Evolutionary conservation across 2,888 invertebrate species (phyloP).

Genomic region (Trachelus tabidus): DNA sequence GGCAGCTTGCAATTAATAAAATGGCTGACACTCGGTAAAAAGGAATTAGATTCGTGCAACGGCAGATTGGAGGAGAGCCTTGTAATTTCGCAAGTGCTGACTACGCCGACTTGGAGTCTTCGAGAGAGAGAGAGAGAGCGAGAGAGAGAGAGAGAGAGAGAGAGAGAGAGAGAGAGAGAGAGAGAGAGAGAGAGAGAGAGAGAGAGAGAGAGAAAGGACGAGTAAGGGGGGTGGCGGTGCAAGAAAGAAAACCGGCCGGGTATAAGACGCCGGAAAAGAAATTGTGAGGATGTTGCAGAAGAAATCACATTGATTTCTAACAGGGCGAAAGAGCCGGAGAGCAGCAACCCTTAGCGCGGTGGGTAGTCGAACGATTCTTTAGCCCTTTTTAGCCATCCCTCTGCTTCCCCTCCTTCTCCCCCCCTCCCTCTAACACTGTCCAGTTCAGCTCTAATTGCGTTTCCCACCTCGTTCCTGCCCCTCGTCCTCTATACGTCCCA

Average conservation of each 20-base stretch:
- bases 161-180: neutral
- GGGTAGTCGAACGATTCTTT: slow-evolving; percentile 19
- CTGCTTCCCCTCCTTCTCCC: slow-evolving; percentile 9
- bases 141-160: neutral
- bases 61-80: slow-evolving; percentile 32
- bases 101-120: slow-evolving; percentile 17
- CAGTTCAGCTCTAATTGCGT: slow-evolving; percentile 48
- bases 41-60: slow-evolving; percentile 29
- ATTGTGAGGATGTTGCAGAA: slow-evolving; percentile 17
- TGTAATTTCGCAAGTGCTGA: slow-evolving; percentile 42
- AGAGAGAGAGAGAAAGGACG: neutral
- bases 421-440: slow-evolving; percentile 27
- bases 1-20: slow-evolving; percentile 33
- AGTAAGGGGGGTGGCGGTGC: slow-evolving; percentile 2
- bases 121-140: neutral
- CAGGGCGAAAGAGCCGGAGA: slow-evolving; percentile 1
- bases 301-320: slow-evolving; percentile 37
- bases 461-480: slow-evolving; percentile 33
- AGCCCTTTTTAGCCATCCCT: neutral
- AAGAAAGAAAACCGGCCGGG: slow-evolving; percentile 8
- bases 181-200: neutral
- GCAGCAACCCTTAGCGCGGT: slow-evolving; percentile 11
- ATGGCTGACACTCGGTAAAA: slow-evolving; percentile 36
- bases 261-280: slow-evolving; percentile 19
- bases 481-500: slow-evolving; percentile 24